Conservation (phyloP, 2,113 vertebrate genomes). For the Pelmatolapia mariae region DNA sequence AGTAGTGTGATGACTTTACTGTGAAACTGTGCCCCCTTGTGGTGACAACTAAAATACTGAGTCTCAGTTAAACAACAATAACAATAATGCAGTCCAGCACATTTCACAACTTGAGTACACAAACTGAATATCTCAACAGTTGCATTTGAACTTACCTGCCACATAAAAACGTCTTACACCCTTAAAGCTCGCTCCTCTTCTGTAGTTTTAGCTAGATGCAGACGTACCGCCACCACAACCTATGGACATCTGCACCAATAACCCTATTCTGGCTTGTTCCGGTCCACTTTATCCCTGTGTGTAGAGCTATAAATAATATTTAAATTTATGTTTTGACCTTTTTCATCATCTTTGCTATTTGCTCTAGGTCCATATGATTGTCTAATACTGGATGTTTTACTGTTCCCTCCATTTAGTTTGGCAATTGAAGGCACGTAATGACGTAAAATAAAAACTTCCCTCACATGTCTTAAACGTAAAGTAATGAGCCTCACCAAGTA, state of each 20-base stretch:
- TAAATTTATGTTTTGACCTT: neutral
- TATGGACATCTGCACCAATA: neutral
- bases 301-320: neutral
- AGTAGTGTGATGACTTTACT: too few species aligned
- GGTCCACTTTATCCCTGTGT: neutral
- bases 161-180: too few species aligned
- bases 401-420: neutral
- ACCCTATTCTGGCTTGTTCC: neutral
- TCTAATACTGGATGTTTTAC: neutral
- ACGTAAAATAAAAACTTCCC: neutral
- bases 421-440: neutral
- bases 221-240: too few species aligned
- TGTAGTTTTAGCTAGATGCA: too few species aligned
- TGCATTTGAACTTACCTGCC: too few species aligned
- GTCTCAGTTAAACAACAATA: too few species aligned
- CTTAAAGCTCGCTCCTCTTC: too few species aligned
- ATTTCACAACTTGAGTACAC: too few species aligned
- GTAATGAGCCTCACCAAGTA: neutral
- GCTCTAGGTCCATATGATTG: neutral
- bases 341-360: neutral
- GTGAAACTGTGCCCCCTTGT: too few species aligned
- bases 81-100: too few species aligned
- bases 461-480: neutral
- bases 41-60: too few species aligned
- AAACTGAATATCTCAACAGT: too few species aligned